Evolutionary conservation across 2,113 vertebrate genomes (phyloP).

Genomic region (Chinchilla lanigera): DNA sequence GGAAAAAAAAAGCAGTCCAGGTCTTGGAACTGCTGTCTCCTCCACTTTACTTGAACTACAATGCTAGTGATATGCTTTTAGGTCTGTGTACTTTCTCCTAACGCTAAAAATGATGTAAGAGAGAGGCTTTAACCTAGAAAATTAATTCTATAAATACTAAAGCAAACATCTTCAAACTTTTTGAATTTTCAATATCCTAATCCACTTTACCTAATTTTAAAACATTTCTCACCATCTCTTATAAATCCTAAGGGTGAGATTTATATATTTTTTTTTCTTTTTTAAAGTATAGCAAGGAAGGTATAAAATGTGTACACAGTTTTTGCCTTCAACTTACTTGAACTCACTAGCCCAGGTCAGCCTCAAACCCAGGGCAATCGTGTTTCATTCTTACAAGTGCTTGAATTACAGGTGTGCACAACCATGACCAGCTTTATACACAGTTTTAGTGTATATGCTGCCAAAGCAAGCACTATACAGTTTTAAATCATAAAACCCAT

Average conservation of each 20-base stretch:
- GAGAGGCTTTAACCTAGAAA: slow-evolving; percentile 14
- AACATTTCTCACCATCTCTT: slow-evolving; percentile 44
- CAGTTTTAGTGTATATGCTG: neutral
- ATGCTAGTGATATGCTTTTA: neutral
- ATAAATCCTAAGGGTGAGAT: slow-evolving; percentile 9
- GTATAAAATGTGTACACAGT: neutral
- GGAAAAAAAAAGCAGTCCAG: neutral
- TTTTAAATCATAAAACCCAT: neutral
- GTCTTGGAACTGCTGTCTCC: neutral
- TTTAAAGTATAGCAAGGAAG: neutral
- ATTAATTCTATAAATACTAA: neutral
- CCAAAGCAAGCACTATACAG: neutral
- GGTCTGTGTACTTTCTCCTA: neutral
- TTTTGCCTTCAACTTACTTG: neutral
- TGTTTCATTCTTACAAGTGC: neutral
- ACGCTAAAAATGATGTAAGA: neutral
- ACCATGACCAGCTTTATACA: neutral
- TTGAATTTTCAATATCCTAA: neutral
- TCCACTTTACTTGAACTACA: neutral
- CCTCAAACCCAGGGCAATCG: neutral
- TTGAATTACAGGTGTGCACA: neutral
- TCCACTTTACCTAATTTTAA: slow-evolving; percentile 34
- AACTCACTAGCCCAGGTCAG: neutral
- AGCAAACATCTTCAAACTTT: neutral
- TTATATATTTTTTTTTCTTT: too few species aligned